Conservation (phyloP, 2,797 vertebrate genomes). For the Sternotherus odoratus region DNA sequence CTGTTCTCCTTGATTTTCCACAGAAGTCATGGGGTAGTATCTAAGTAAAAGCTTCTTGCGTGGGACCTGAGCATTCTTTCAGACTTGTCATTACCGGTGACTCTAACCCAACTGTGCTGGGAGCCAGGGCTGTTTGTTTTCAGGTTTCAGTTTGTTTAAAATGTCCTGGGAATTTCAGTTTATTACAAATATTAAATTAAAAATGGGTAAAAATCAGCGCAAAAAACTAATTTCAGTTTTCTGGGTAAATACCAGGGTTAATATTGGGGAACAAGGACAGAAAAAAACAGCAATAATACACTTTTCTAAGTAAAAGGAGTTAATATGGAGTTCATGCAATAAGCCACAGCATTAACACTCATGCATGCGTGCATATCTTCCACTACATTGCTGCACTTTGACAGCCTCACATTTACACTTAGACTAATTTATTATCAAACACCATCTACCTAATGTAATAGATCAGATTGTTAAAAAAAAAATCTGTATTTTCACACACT, state of each 20-base stretch:
- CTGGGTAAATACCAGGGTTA: neutral
- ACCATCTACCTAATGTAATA: neutral
- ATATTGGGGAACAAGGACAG: neutral
- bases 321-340: no score
- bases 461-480: neutral
- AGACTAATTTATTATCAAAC: neutral
- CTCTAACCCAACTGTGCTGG: neutral
- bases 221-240: neutral
- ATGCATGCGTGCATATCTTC: no score
- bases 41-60: neutral
- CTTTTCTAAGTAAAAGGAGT: no score
- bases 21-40: accelerated
- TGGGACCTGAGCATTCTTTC: neutral
- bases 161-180: no score
- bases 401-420: neutral
- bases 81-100: neutral
- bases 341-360: neutral
- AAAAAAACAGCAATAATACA: neutral
- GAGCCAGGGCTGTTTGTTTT: neutral
- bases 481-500: neutral
- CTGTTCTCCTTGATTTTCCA: neutral
- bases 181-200: neutral
- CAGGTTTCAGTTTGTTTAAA: no score
- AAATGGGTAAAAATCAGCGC: neutral
- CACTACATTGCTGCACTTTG: neutral